These are phyloP conservation scores for Sitophilus oryzae DNA, from an alignment of 1,140 invertebrate species.

Conservation along the genomic window DNA sequence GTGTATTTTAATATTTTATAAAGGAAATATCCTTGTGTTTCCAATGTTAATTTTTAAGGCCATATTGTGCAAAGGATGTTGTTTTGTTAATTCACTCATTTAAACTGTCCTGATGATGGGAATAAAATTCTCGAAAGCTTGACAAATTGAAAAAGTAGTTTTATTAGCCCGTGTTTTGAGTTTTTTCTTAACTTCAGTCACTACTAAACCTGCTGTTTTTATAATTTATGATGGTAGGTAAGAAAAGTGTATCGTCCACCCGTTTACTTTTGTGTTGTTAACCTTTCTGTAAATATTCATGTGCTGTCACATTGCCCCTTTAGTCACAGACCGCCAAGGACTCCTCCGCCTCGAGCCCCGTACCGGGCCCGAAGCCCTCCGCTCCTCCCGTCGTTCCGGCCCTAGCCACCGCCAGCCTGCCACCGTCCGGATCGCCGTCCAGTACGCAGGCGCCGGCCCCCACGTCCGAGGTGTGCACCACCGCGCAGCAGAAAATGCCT, in stretches of 20 bases:
- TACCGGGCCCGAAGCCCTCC: constrained; percentile 26
- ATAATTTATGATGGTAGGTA: no score
- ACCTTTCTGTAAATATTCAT: constrained; percentile 20
- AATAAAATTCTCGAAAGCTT: no score
- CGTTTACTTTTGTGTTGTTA: constrained; percentile 1
- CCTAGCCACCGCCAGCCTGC: constrained; percentile 26
- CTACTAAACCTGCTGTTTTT: no score
- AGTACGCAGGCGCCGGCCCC: constrained; percentile 21
- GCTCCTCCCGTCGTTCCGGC: constrained; percentile 28
- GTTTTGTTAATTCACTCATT: no score
- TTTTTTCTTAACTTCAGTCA: no score
- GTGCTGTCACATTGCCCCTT: constrained; percentile 20
- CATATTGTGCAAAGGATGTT: no score
- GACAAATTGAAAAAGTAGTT: no score
- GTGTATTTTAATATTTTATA: no score
- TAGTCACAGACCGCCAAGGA: constrained; percentile 57
- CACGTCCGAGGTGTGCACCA: constrained; percentile 42
- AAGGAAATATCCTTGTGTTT: no score
- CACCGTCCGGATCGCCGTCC: constrained; percentile 20
- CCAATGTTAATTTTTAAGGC: no score
- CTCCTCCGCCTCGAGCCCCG: constrained; percentile 19
- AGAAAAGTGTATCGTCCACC: not conserved
- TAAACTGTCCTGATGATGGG: no score
- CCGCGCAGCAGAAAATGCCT: constrained; percentile 33
- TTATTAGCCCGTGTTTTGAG: no score